Evolutionary conservation across 2,888 invertebrate genomes (phyloP), one percentile per base, ranked within the genome.

Genomic region (Drosophila nr. perissopoda): DNA sequence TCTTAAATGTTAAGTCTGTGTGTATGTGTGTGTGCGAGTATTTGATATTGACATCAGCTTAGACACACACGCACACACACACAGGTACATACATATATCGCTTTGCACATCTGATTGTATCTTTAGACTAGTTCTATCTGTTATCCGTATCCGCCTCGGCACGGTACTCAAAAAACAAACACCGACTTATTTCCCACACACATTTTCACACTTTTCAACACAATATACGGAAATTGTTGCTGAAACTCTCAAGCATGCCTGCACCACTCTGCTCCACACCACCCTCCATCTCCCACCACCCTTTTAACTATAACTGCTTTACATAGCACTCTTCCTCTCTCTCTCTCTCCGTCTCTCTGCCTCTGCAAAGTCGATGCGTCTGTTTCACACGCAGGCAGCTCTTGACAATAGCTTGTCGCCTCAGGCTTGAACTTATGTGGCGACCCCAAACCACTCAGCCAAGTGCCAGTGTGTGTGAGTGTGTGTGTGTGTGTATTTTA

Each of bases 161-260:
- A 53, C 31, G 52, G 36, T 38, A 53, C 34, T 48, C 56, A 69
- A 42, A 64, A 59, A 36, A 58, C 61, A 36, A 52, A 57, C 64
- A 56, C 64, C 49, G 49, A 57, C 52, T 75, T 69, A 59, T 63
- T 66, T 61, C 61, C 61, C 73, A 67, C 69, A 53, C 58, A 75
- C 60, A 69, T 68, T 69, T 73, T 76, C 76, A 76, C 81, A 80
- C 76, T 62, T 57, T 71, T 72, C 75, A 60, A 59, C 51, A 78
- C 80, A 75, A 85, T 76, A 73, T 77, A 78, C 89, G 86, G 80
- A 78, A 89, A 79, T 73, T 78, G 80, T 77, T 77, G 78, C 71
- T 76, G 73, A 76, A 71, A 76, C 45, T 80, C 68, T 58, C 74
- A 74, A 76, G 87, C 82, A 79, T 79, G 84, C 63, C 65, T 62